phyloP scores from a whole-genome alignment of 2,888 invertebrate species.

The Digitonthophagus gazella region DNA sequence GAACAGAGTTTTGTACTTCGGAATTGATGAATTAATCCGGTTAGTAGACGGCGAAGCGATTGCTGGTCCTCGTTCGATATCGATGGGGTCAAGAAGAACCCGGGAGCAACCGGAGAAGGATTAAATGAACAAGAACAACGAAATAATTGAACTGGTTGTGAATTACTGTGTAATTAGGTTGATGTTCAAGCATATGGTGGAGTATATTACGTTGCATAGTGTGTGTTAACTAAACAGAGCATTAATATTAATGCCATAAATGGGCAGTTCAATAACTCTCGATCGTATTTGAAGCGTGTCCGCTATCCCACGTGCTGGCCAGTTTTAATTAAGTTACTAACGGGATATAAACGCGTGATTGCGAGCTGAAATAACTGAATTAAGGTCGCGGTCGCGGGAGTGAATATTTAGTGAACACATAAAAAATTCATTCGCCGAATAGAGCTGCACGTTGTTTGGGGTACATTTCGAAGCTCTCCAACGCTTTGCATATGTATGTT shows the following conservation, averaged over 20 bases:
- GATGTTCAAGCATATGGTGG: neutral
- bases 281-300: neutral
- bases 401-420: neutral
- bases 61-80: neutral
- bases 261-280: neutral
- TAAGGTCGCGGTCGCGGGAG: neutral
- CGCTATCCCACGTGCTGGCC: neutral
- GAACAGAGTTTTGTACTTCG: constrained; percentile 16
- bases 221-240: neutral
- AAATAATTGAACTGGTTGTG: neutral
- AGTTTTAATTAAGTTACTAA: neutral
- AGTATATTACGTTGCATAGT: neutral
- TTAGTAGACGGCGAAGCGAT: constrained; percentile 4
- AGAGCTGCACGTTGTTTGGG: neutral
- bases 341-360: neutral
- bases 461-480: neutral
- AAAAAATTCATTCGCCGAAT: neutral
- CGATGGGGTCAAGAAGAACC: too few relatives aligned
- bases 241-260: neutral
- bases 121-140: neutral
- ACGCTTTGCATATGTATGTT: neutral
- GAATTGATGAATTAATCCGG: constrained; percentile 16
- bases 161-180: neutral
- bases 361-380: neutral
- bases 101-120: too few relatives aligned